Base-by-base conservation (phyloP, 1,140 invertebrate genomes). In the Drosophila ogumai region DNA sequence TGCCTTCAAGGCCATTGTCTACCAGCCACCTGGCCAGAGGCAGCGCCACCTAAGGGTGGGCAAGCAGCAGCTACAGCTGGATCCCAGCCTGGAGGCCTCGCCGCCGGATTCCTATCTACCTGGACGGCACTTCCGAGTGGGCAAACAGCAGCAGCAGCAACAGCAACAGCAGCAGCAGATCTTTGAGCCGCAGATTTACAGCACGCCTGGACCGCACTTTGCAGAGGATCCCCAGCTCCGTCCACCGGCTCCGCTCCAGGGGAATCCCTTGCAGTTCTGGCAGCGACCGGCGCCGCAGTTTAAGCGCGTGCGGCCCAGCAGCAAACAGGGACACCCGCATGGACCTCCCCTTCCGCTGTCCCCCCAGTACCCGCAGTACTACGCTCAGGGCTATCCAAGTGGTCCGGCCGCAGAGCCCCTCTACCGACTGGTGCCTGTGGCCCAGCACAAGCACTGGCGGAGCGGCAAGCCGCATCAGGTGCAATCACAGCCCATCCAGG, bases 1-100 rank as follows among this genome's bases (percentile, higher is more conserved):
- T 60, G 93, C 94, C 15, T 94, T 94, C 67, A 94, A 93, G 64
- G 93, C 94, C 12, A 93, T 93, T 13, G 92, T 93, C 1, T 88
- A 85, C 40, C 77, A 84, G 68, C 80, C 73, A 9, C 56, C 65
- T 4, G 19, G 6, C 22, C 34, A 56, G 52, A 12, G 61, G 10
- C 82, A 85, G 17, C 82, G 82, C 3, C 82, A 86, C 8, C 44
- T 81, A 7, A 66, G 75, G 4, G 67, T 85, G 12, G 82, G 81
- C 8, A 90, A 90, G 28, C 85, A 91, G 47, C 80, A 78, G 12
- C 57, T 54, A 0, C 65, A 76, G 34, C 25, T 66, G 19, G 54
- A 38, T 1, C 56, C 54, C 13, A 10, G 10, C 25, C 19, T 59
- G 31, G 43, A 72, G 22, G 43, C 32, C 22, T 13, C 32, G 6